A percentile compares a stretch with the other conserved stretches of the same genome.
Evolutionary conservation across 1,140 invertebrate species (phyloP).

Genomic region (Drosophila sproati): DNA sequence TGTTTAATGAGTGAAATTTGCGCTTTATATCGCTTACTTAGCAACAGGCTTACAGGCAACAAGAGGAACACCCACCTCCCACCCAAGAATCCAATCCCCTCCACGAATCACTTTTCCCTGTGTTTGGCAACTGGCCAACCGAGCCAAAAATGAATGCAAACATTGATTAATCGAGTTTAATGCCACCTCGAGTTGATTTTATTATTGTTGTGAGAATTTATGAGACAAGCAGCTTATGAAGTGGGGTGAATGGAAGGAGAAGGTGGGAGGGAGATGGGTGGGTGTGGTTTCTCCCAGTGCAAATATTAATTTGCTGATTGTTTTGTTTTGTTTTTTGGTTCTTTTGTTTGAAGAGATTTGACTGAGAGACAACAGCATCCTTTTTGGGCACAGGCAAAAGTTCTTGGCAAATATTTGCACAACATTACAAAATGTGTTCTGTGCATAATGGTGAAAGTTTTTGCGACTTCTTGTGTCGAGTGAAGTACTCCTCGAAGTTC

Average conservation of each 20-base stretch:
- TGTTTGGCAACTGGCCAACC: neutral
- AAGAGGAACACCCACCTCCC: neutral
- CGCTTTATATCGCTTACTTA: conserved; percentile 55
- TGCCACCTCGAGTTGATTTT: conserved; percentile 61
- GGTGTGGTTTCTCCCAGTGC: conserved; percentile 22
- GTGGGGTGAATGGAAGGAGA: neutral
- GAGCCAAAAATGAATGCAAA: conserved; percentile 58
- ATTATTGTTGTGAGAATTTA: conserved; percentile 69
- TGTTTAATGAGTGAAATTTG: conserved; percentile 74
- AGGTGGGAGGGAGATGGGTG: no score
- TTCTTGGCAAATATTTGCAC: conserved; percentile 62
- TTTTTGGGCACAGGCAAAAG: conserved; percentile 16
- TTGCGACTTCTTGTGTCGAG: neutral
- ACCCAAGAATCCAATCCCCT: no score
- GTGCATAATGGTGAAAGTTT: conserved; percentile 18
- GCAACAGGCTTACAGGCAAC: neutral
- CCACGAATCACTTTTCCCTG: neutral
- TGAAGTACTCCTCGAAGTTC: conserved; percentile 10
- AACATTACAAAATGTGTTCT: conserved; percentile 22
- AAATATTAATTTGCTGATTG: conserved; percentile 80
- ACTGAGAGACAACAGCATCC: neutral
- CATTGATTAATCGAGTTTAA: conserved; percentile 83
- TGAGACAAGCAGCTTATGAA: conserved; percentile 47
- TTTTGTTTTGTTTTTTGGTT: conserved; percentile 10
- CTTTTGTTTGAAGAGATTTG: conserved; percentile 2